A percentile compares a stretch with the other conserved stretches of the same genome.
phyloP scores from a whole-genome alignment of 2,797 vertebrate species.

The Dallia pectoralis region DNA sequence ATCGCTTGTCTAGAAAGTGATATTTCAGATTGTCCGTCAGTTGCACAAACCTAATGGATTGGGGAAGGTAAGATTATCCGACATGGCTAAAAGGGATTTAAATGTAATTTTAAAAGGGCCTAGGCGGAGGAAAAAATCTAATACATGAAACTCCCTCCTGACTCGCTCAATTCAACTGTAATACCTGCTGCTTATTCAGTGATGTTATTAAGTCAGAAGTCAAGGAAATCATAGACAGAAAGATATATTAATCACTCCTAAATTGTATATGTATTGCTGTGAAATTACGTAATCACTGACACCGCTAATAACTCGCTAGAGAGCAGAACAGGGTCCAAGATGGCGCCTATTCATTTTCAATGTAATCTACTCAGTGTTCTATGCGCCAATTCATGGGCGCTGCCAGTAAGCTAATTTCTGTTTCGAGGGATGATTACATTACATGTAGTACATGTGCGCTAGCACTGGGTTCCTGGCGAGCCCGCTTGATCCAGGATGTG shows the following conservation, averaged over 20 bases:
- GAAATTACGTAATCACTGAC: not conserved
- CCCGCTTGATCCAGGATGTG: too few relatives aligned
- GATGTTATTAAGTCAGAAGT: not conserved
- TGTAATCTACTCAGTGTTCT: too few relatives aligned
- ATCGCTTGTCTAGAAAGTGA: not conserved
- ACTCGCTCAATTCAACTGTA: not conserved
- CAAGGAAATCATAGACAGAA: not conserved
- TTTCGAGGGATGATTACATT: too few relatives aligned
- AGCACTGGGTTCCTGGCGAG: too few relatives aligned
- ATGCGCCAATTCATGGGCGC: too few relatives aligned
- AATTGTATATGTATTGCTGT: not conserved
- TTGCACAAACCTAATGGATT: not conserved
- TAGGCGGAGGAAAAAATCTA: not conserved
- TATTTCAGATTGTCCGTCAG: not conserved
- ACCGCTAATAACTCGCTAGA: slow-evolving; percentile 43
- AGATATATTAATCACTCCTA: not conserved
- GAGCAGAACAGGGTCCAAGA: too few relatives aligned
- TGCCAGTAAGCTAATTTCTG: too few relatives aligned
- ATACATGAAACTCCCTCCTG: not conserved
- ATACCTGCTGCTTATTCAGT: not conserved
- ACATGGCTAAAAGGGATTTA: not conserved
- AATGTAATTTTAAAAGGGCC: slow-evolving; percentile 2
- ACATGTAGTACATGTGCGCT: too few relatives aligned
- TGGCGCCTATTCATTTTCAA: too few relatives aligned
- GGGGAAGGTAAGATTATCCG: not conserved